These are phyloP conservation scores for Cercopithecus mona DNA, from an alignment of 2,113 vertebrate genomes.

Conservation along the genomic window DNA sequence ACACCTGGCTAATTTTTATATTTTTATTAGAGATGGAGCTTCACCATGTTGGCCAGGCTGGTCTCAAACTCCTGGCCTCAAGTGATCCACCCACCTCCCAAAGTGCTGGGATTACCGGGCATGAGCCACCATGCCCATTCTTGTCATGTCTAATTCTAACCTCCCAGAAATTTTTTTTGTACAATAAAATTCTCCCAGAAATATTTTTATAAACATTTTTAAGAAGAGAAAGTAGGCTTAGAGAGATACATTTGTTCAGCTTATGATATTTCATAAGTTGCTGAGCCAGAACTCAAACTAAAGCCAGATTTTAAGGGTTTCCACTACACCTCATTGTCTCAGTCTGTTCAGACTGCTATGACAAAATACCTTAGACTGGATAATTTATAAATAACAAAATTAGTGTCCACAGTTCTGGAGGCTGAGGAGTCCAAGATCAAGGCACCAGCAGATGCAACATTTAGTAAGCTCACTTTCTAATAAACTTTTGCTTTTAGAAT, in stretches of 20 bases:
- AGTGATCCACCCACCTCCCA: too few relatives aligned
- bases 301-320: neutral
- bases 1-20: too few relatives aligned
- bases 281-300: neutral
- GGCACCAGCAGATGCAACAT: neutral
- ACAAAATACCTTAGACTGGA: neutral
- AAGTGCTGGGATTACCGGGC: too few relatives aligned
- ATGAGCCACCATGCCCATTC: neutral
- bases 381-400: neutral
- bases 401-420: neutral
- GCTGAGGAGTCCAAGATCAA: neutral
- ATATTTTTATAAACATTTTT: conserved; percentile 22
- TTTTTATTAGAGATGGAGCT: too few relatives aligned
- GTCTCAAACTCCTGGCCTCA: too few relatives aligned
- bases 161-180: neutral
- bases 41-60: too few relatives aligned
- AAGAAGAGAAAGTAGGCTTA: neutral
- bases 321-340: rapidly evolving
- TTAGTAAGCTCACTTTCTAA: neutral
- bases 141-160: neutral
- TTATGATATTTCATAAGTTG: neutral
- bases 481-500: too few relatives aligned
- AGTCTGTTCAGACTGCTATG: neutral
- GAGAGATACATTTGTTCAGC: neutral
- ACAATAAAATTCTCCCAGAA: neutral